phyloP scores from a whole-genome alignment of 2,113 vertebrate species.

The Seriola aureovittata region DNA sequence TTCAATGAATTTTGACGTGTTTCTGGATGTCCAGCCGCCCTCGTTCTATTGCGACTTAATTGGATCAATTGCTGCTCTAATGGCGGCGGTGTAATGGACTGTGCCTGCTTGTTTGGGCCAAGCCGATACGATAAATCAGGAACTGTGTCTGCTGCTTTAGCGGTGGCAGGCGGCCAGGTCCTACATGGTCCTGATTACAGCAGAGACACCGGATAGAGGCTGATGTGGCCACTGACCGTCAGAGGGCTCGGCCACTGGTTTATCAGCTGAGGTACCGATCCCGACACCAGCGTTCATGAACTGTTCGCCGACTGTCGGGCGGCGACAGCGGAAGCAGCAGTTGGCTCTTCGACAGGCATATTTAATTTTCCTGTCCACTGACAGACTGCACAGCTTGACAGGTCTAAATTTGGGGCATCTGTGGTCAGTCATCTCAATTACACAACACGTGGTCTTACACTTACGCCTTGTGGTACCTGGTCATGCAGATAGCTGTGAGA shows the following conservation, averaged over 20 bases:
- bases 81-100: constrained; percentile 53
- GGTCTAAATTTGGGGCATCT: not conserved
- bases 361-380: not conserved
- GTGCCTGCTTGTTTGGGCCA: constrained; percentile 43
- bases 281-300: not conserved
- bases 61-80: constrained; percentile 54
- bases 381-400: accelerated
- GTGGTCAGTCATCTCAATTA: not conserved
- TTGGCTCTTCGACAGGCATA: not conserved
- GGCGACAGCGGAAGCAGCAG: not conserved
- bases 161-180: constrained; percentile 45
- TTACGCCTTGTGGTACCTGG: not conserved
- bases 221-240: not conserved
- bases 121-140: constrained; percentile 58
- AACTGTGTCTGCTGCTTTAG: constrained; percentile 22
- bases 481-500: not conserved
- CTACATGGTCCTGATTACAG: constrained; percentile 14
- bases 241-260: not conserved
- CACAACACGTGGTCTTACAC: not conserved
- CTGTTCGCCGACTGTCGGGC: not conserved
- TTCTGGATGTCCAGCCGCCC: not conserved
- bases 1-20: not conserved
- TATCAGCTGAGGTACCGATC: not conserved
- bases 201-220: not conserved
- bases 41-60: constrained; percentile 31